These are phyloP conservation scores for Lochmaea crataegi DNA, from an alignment of 2,888 invertebrate species.

Conservation along the genomic window DNA sequence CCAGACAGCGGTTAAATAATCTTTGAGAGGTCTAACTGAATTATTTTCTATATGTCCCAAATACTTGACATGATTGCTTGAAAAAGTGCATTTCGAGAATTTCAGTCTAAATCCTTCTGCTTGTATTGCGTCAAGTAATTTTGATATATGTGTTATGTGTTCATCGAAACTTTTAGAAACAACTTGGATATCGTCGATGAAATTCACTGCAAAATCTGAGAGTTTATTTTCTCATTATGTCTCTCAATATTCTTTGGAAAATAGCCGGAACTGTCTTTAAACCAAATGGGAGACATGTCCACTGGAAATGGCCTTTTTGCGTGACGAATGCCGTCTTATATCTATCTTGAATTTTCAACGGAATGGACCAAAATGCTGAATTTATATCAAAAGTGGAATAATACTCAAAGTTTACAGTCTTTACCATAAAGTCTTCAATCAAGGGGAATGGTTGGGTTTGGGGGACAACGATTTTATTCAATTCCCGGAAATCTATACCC, in stretches of 20 bases:
- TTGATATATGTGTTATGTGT: conserved; percentile 11
- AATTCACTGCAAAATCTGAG: conserved; percentile 14
- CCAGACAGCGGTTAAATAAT: conserved; percentile 18
- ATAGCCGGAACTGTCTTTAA: conserved; percentile 28
- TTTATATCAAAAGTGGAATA: conserved; percentile 28
- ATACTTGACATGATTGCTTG: conserved; percentile 15
- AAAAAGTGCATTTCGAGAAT: conserved; percentile 31
- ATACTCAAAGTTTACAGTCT: conserved; percentile 1
- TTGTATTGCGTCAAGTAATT: too few relatives aligned
- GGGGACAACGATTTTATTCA: too few relatives aligned
- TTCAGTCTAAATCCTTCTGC: too few relatives aligned
- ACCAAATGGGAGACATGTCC: conserved; percentile 29
- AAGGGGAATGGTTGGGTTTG: background rate
- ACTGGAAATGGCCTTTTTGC: conserved; percentile 28
- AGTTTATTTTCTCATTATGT: conserved; percentile 28
- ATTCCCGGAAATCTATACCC: too few relatives aligned
- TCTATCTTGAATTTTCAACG: conserved; percentile 21
- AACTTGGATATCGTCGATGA: conserved; percentile 31
- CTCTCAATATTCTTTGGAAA: conserved; percentile 25
- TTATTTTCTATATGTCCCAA: conserved; percentile 27
- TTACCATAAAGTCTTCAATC: too few relatives aligned
- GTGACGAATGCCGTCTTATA: conserved; percentile 23
- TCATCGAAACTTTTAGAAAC: conserved; percentile 22
- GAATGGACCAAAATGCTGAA: conserved; percentile 37
- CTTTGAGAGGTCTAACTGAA: conserved; percentile 19